Percentiles rank a stretch among this genome's conserved stretches.
These are phyloP conservation scores for Salvelinus namaycush DNA, from an alignment of 2,113 vertebrate species.

Conservation along the genomic window DNA sequence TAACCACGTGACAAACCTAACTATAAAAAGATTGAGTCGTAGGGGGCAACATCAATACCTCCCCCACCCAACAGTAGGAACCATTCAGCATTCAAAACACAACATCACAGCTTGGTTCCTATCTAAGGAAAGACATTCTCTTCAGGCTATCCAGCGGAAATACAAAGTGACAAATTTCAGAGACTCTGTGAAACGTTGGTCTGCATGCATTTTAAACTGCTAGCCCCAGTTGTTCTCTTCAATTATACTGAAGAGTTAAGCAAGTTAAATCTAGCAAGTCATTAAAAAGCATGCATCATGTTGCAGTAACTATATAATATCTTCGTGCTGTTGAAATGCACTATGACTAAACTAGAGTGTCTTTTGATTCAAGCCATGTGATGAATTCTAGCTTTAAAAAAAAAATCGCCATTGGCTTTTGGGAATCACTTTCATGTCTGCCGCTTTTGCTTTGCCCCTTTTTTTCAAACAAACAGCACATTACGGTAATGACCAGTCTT, in stretches of 20 bases:
- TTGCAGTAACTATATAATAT: no score
- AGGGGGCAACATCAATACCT: neutral
- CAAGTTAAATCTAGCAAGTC: slow-evolving; percentile 2
- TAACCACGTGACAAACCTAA: neutral
- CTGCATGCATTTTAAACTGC: slow-evolving; percentile 62
- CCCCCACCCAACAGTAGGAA: neutral
- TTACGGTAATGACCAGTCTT: slow-evolving; percentile 42
- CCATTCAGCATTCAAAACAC: slow-evolving; percentile 37
- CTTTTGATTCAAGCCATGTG: neutral
- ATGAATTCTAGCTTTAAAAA: neutral
- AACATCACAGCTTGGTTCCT: slow-evolving; percentile 30
- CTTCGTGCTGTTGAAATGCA: neutral
- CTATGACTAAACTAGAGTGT: neutral
- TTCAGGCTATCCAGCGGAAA: slow-evolving; percentile 46
- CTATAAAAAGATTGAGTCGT: neutral
- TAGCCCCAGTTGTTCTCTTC: slow-evolving; percentile 11
- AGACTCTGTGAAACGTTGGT: slow-evolving; percentile 31
- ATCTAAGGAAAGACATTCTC: slow-evolving; percentile 36
- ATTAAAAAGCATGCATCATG: neutral
- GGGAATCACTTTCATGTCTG: slow-evolving; percentile 45
- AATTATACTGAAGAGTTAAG: slow-evolving; percentile 32
- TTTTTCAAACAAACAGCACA: slow-evolving; percentile 39
- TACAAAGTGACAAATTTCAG: slow-evolving; percentile 27
- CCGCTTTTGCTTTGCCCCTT: slow-evolving; percentile 11
- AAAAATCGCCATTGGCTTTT: slow-evolving; percentile 12